Evolutionary conservation across 2,113 vertebrate species (phyloP).

Genomic region (Eclectus roratus): DNA sequence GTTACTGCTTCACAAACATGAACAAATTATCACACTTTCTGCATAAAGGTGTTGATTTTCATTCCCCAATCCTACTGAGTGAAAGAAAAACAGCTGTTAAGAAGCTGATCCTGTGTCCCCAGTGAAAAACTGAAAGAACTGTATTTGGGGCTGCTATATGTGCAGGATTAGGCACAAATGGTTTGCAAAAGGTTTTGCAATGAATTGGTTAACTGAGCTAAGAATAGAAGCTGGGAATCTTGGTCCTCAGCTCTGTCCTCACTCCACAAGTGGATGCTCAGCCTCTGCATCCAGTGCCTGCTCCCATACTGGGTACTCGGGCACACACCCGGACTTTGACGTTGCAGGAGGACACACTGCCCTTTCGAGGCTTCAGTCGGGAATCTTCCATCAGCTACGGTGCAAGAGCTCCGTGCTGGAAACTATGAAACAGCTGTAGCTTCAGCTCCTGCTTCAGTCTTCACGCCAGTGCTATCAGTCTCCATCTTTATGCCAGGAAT

Average conservation of each 20-base stretch:
- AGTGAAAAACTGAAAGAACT: neutral
- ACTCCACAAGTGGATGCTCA: neutral
- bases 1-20: neutral
- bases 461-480: neutral
- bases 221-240: neutral
- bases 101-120: neutral
- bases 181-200: slow-evolving; percentile 14
- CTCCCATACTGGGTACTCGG: neutral
- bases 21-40: neutral
- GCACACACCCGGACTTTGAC: neutral
- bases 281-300: neutral
- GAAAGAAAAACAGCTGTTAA: neutral
- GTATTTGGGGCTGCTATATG: neutral
- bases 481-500: neutral
- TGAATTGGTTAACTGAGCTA: neutral
- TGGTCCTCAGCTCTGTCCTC: neutral
- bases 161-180: slow-evolving; percentile 1
- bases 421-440: neutral
- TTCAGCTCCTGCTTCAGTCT: neutral
- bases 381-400: neutral
- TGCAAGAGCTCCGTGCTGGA: neutral
- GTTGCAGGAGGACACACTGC: neutral
- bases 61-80: neutral
- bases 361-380: neutral
- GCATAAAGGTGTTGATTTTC: neutral